Evolutionary conservation across 2,113 vertebrate species (phyloP).

Genomic region (Solea senegalensis): DNA sequence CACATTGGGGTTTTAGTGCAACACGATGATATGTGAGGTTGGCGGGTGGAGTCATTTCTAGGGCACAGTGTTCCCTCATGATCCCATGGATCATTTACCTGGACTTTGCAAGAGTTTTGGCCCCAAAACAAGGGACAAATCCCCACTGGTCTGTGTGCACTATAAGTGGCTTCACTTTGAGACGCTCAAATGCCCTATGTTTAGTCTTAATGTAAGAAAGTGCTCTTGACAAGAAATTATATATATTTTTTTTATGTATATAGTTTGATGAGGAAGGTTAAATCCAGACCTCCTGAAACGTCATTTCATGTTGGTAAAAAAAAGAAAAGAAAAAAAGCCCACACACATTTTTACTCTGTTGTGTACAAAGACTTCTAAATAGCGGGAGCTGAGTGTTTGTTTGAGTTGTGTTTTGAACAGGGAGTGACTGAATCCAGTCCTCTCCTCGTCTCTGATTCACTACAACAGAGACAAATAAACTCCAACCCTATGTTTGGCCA

Average conservation of each 20-base stretch:
- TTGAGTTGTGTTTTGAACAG: slow-evolving; percentile 44
- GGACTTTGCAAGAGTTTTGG: slow-evolving; percentile 44
- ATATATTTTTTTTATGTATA: slow-evolving; percentile 11
- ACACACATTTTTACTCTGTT: slow-evolving; percentile 38
- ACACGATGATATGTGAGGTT: slow-evolving; percentile 63
- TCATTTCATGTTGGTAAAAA: neutral
- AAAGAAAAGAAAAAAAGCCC: slow-evolving; percentile 4
- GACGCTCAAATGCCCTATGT: slow-evolving; percentile 41
- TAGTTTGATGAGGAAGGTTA: slow-evolving; percentile 23
- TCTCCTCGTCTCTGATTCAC: slow-evolving; percentile 51
- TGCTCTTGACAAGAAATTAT: slow-evolving; percentile 9
- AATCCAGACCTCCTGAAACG: slow-evolving; percentile 29
- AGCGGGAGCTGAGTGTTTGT: slow-evolving; percentile 41
- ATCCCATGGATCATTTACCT: slow-evolving; percentile 35
- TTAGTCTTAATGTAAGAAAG: slow-evolving; percentile 13
- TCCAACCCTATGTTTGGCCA: slow-evolving; percentile 51
- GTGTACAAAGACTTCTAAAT: slow-evolving; percentile 55
- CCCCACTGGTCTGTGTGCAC: slow-evolving; percentile 11
- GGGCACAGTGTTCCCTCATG: slow-evolving; percentile 48
- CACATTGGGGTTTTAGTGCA: slow-evolving; percentile 50
- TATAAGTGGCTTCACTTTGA: slow-evolving; percentile 18
- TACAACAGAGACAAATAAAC: slow-evolving; percentile 77
- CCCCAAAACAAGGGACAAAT: slow-evolving; percentile 28
- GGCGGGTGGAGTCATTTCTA: slow-evolving; percentile 48
- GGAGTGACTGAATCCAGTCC: slow-evolving; percentile 53